Evolutionary conservation across 2,888 invertebrate species (phyloP).

Genomic region (Campaea margaritaria): DNA sequence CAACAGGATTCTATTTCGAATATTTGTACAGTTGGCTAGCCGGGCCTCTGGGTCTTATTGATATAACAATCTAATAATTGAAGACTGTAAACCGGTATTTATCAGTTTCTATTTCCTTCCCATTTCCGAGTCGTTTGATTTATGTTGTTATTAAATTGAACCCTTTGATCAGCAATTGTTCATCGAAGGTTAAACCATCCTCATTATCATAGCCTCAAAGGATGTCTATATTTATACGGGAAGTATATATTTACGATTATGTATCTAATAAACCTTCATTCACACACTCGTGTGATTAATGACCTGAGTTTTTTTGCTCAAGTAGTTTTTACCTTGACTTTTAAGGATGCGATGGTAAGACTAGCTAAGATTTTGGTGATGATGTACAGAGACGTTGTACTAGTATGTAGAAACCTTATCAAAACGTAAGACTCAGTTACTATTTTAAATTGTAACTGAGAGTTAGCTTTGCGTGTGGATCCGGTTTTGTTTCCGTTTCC

Average conservation of each 20-base stretch:
- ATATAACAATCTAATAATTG: not conserved
- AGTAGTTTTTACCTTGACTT: constrained; percentile 21
- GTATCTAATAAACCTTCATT: constrained; percentile 19
- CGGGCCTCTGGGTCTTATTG: not conserved
- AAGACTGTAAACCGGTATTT: not conserved
- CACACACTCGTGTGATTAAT: constrained; percentile 21
- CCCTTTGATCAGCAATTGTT: not conserved
- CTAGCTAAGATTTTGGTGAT: constrained; percentile 1
- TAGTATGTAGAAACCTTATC: not conserved
- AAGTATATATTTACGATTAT: too few species aligned
- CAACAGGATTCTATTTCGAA: constrained; percentile 4
- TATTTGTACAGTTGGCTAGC: not conserved
- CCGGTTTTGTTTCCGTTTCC: not conserved
- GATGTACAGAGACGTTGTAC: too few species aligned
- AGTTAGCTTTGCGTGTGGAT: too few species aligned
- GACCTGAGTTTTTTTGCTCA: constrained; percentile 12
- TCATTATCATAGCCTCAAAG: not conserved
- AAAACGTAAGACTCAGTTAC: not conserved
- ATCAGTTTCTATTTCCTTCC: constrained; percentile 15
- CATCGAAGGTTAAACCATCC: not conserved
- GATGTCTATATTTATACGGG: constrained; percentile 8
- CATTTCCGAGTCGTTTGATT: constrained; percentile 3
- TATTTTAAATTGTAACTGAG: not conserved
- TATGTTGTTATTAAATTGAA: constrained; percentile 10
- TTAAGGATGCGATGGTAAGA: constrained; percentile 2